Conservation (phyloP, 1,140 invertebrate genomes). For the Hylaeus anthracinus region DNA sequence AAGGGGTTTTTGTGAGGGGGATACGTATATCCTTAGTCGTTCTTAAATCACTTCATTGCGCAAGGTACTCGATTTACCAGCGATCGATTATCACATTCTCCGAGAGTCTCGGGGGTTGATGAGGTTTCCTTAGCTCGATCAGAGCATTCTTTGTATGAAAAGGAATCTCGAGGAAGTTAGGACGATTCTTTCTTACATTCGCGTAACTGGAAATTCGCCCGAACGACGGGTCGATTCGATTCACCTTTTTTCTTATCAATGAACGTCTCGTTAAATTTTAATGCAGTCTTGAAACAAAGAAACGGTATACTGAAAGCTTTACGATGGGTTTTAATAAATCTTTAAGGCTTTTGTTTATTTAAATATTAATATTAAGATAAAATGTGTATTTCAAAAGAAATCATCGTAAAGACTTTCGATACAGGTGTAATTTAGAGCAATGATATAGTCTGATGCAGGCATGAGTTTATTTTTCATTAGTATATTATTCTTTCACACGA, state of each 20-base stretch:
- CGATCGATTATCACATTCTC: constrained; percentile 55
- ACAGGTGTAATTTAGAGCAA: too few species aligned
- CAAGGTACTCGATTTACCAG: constrained; percentile 41
- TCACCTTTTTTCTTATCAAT: too few species aligned
- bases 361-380: too few species aligned
- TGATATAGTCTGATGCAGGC: too few species aligned
- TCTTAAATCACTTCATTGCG: constrained; percentile 35
- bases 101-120: constrained; percentile 12
- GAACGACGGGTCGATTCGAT: not conserved
- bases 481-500: too few species aligned
- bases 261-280: not conserved
- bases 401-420: too few species aligned
- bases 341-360: too few species aligned
- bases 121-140: constrained; percentile 1
- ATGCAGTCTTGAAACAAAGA: constrained; percentile 1
- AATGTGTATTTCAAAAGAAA: too few species aligned
- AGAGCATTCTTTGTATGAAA: not conserved
- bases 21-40: constrained; percentile 24
- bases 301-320: constrained; percentile 12
- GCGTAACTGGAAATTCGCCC: not conserved
- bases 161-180: constrained; percentile 22
- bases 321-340: not conserved
- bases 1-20: not conserved
- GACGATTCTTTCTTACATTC: not conserved
- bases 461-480: too few species aligned